Percentiles rank a stretch among this genome's conserved stretches.
phyloP scores from a whole-genome alignment of 2,113 vertebrate species.

The Heptranchias perlo region DNA sequence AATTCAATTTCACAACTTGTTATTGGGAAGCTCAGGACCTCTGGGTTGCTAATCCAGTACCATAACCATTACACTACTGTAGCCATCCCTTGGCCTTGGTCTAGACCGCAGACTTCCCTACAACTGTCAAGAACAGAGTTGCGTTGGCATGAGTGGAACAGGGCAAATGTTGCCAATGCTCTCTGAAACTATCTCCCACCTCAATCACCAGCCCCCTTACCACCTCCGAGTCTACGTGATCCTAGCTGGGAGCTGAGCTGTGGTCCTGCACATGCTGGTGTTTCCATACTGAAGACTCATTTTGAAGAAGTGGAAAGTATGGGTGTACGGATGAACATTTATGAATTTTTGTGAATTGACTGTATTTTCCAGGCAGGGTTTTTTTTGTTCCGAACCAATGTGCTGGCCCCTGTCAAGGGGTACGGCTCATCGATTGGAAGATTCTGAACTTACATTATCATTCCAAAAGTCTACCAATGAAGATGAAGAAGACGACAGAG shows the following conservation, averaged over 20 bases:
- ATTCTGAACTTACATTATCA: slow-evolving; percentile 84
- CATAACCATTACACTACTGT: neutral
- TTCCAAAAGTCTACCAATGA: slow-evolving; percentile 97
- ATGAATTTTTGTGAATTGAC: slow-evolving; percentile 50
- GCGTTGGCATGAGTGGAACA: neutral
- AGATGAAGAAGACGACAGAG: slow-evolving; percentile 87
- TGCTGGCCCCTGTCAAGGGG: slow-evolving; percentile 50
- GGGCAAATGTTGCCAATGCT: neutral
- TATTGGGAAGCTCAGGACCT: neutral
- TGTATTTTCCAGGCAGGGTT: slow-evolving; percentile 47
- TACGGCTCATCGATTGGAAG: slow-evolving; percentile 57
- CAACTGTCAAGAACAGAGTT: neutral
- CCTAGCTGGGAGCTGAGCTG: neutral
- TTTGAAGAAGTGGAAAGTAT: neutral
- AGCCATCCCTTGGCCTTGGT: neutral
- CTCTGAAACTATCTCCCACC: neutral
- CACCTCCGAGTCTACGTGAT: neutral
- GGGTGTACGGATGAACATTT: slow-evolving; percentile 32
- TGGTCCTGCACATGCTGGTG: neutral
- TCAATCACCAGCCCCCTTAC: neutral
- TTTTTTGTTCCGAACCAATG: slow-evolving; percentile 49
- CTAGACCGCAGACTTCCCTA: neutral
- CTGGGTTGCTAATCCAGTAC: neutral
- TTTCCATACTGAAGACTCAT: neutral
- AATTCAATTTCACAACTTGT: neutral